Conservation (phyloP, 2,113 vertebrate species). For the Haemorhous mexicanus region DNA sequence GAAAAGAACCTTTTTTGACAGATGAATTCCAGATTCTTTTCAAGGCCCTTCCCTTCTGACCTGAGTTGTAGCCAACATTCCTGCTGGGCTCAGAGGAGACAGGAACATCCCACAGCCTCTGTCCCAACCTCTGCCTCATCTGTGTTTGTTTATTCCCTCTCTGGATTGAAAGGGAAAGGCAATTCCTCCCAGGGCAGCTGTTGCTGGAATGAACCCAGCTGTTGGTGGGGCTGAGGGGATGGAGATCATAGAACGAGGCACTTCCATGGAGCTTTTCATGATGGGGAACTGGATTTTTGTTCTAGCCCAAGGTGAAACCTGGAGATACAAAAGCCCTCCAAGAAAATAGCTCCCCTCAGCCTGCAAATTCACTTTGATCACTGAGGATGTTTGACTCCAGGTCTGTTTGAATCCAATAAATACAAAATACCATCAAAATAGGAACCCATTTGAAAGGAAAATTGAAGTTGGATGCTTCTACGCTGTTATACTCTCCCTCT, state of each 20-base stretch:
- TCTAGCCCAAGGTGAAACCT: not conserved
- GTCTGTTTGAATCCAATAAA: not conserved
- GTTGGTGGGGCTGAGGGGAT: not conserved
- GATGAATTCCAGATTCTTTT: not conserved
- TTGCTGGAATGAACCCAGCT: not conserved
- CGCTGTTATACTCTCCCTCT: not conserved
- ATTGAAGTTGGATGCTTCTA: not conserved
- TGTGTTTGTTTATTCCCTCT: not conserved
- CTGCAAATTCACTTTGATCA: not conserved
- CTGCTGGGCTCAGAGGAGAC: not conserved
- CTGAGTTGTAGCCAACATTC: rapidly evolving
- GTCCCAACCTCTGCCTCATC: not conserved
- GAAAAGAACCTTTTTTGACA: not conserved
- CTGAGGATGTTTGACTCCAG: not conserved
- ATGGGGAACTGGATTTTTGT: not conserved
- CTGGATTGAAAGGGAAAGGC: not conserved
- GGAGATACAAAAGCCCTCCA: not conserved
- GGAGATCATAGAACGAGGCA: rapidly evolving
- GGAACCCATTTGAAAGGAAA: not conserved
- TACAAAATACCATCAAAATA: not conserved
- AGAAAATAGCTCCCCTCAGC: not conserved
- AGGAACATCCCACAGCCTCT: not conserved
- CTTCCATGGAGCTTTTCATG: not conserved
- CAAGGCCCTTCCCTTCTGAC: not conserved
- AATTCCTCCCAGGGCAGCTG: not conserved